phyloP scores from a whole-genome alignment of 2,797 vertebrate genomes.

The Paramormyrops hopkinsi region DNA sequence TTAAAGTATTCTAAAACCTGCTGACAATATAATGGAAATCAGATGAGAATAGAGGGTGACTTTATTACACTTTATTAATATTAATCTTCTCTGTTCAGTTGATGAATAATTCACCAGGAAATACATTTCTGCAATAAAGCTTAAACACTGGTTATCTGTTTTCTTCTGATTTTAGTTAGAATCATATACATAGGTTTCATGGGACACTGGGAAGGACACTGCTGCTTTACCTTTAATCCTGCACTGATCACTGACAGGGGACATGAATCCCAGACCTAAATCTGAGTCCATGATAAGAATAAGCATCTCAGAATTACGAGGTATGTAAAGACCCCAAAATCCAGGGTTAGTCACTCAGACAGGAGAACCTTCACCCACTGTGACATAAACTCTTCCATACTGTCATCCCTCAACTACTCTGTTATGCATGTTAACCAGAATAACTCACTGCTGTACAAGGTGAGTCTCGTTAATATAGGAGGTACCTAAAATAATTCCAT shows the following conservation, averaged over 20 bases:
- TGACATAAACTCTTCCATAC: neutral
- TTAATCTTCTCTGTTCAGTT: neutral
- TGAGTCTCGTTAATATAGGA: neutral
- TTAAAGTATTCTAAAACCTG: constrained; percentile 3
- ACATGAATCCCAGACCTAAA: neutral
- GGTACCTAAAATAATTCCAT: neutral
- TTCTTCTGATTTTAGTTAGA: neutral
- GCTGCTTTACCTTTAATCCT: neutral
- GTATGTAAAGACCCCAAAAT: neutral
- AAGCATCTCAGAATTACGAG: neutral
- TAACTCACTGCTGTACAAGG: neutral
- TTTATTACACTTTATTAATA: constrained; percentile 12
- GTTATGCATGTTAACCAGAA: neutral
- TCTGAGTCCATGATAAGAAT: neutral
- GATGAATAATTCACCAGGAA: constrained; percentile 1
- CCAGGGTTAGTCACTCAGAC: neutral
- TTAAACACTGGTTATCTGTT: neutral
- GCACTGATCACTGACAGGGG: neutral
- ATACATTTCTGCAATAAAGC: neutral
- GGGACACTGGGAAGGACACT: neutral
- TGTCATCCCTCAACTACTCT: neutral
- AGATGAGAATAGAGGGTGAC: neutral
- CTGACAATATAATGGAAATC: neutral
- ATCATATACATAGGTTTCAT: neutral
- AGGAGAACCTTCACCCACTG: neutral